These are phyloP conservation scores for Arrhamphus sclerolepis DNA, from an alignment of 2,797 vertebrate genomes.

Conservation along the genomic window DNA sequence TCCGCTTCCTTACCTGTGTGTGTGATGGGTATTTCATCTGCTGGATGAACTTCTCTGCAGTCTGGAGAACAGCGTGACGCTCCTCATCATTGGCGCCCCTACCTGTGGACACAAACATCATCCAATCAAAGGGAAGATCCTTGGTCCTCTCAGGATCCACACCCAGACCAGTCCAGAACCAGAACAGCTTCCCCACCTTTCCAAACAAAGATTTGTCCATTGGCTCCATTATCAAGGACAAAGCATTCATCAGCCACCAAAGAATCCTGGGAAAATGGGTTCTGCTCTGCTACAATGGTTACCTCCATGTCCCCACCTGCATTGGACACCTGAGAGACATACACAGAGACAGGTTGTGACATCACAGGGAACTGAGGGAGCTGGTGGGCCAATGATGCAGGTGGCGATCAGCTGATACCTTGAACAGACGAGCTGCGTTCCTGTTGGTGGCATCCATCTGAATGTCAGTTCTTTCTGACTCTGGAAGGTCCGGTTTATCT, in stretches of 20 bases:
- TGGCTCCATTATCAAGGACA: constrained; percentile 72
- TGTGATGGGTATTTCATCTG: constrained; percentile 61
- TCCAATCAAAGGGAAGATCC: not conserved
- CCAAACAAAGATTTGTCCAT: constrained; percentile 74
- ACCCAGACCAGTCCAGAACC: not conserved
- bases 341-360: not conserved
- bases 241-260: constrained; percentile 73
- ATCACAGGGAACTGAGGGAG: not conserved
- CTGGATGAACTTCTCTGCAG: constrained; percentile 63
- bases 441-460: constrained; percentile 63
- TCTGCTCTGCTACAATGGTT: constrained; percentile 60
- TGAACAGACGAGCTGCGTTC: constrained; percentile 65
- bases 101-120: constrained; percentile 36
- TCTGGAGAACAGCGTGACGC: constrained; percentile 55
- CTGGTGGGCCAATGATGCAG: not conserved
- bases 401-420: constrained; percentile 46
- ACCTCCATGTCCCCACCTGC: constrained; percentile 63
- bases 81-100: constrained; percentile 67
- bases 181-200: constrained; percentile 60
- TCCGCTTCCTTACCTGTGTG: constrained; percentile 24
- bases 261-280: constrained; percentile 66
- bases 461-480: constrained; percentile 44
- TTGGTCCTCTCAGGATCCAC: not conserved
- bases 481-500: constrained; percentile 70
- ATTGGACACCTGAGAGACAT: constrained; percentile 68